Evolutionary conservation across 1,140 invertebrate species (phyloP).

Genomic region (Manduca sexta): DNA sequence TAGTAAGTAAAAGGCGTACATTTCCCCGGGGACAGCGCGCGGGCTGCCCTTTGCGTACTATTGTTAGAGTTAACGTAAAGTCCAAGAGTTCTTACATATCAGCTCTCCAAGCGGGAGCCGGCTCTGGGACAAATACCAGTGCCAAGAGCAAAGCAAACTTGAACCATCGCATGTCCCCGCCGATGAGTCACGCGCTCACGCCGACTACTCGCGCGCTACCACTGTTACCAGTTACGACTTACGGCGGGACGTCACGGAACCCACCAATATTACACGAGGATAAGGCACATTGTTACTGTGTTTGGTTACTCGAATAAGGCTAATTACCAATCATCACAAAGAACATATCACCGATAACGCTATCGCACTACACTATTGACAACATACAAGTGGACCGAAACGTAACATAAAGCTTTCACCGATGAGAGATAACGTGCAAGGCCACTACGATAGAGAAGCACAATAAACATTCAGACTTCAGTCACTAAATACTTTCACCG

Average conservation of each 20-base stretch:
- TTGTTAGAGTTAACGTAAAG: not conserved
- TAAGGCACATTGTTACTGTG: conserved; percentile 65
- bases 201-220: conserved; percentile 18
- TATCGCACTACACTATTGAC: conserved; percentile 1
- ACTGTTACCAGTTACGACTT: no score
- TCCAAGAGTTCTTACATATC: conserved; percentile 37
- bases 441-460: conserved; percentile 52
- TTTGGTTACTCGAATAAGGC: conserved; percentile 31
- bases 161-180: conserved; percentile 40
- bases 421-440: conserved; percentile 51
- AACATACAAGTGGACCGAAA: conserved; percentile 11
- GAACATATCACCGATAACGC: conserved; percentile 12
- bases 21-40: no score
- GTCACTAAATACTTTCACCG: conserved; percentile 28
- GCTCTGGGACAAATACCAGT: conserved; percentile 42
- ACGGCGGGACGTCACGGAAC: conserved; percentile 19
- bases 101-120: conserved; percentile 44
- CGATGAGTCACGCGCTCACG: conserved; percentile 38
- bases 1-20: no score
- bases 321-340: conserved; percentile 20
- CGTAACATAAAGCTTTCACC: conserved; percentile 43
- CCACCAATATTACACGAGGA: conserved; percentile 35
- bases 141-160: conserved; percentile 36
- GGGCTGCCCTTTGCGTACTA: no score
- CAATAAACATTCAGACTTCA: conserved; percentile 35